Conservation (phyloP, 2,888 invertebrate genomes). For the Mongoloraphidia duomilia region DNA sequence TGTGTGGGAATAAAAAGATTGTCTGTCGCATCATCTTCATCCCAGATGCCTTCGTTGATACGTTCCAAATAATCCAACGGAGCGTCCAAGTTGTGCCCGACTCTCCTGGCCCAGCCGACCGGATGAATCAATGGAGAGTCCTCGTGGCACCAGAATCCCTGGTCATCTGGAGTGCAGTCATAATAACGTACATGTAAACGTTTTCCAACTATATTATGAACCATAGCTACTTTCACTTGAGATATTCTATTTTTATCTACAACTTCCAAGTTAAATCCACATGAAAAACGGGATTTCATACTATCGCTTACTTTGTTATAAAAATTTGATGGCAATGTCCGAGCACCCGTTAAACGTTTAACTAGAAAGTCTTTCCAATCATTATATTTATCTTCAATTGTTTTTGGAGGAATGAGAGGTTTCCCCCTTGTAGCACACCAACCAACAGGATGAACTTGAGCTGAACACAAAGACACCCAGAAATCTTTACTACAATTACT, state of each 20-base stretch:
- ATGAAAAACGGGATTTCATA: slow-evolving; percentile 66
- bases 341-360: slow-evolving; percentile 82
- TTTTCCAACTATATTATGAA: slow-evolving; percentile 84
- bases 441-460: slow-evolving; percentile 91
- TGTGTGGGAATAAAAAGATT: slow-evolving; percentile 54
- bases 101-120: slow-evolving; percentile 87
- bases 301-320: slow-evolving; percentile 76
- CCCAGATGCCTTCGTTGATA: slow-evolving; percentile 52
- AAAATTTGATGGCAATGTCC: slow-evolving; percentile 87
- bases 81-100: slow-evolving; percentile 80
- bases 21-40: slow-evolving; percentile 66
- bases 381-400: slow-evolving; percentile 81
- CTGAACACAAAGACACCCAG: slow-evolving; percentile 90
- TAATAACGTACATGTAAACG: slow-evolving; percentile 83
- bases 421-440: slow-evolving; percentile 96
- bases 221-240: slow-evolving; percentile 73
- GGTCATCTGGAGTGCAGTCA: slow-evolving; percentile 62
- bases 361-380: slow-evolving; percentile 96
- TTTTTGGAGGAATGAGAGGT: slow-evolving; percentile 85
- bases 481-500: slow-evolving; percentile 81
- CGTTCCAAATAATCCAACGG: slow-evolving; percentile 64
- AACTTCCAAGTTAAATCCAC: slow-evolving; percentile 79
- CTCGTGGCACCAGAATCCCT: slow-evolving; percentile 95
- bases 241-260: slow-evolving; percentile 93
- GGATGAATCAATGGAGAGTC: slow-evolving; percentile 89